Percentiles rank a stretch among this genome's conserved stretches.
phyloP scores from a whole-genome alignment of 2,113 vertebrate species.

The Siniperca knerii region DNA sequence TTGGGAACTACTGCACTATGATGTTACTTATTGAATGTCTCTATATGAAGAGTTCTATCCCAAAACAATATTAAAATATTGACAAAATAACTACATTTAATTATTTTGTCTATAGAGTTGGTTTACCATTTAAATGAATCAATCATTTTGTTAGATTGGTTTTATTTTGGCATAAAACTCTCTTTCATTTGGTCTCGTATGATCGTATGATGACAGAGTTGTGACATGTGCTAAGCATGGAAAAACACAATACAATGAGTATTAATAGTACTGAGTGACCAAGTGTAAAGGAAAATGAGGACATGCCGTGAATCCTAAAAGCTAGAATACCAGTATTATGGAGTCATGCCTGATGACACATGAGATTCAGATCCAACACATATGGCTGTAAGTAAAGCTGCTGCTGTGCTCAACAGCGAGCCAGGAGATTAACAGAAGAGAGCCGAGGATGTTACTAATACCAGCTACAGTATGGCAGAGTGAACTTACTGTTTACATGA shows the following conservation, averaged over 20 bases:
- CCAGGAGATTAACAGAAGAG: slow-evolving; percentile 28
- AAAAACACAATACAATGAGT: slow-evolving; percentile 1
- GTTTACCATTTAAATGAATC: background rate
- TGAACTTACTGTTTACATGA: slow-evolving; percentile 85
- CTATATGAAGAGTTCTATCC: slow-evolving; percentile 7
- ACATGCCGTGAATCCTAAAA: slow-evolving; percentile 14
- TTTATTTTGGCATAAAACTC: slow-evolving; percentile 36
- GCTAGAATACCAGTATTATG: slow-evolving; percentile 2
- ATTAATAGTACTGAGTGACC: background rate
- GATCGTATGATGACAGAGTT: background rate
- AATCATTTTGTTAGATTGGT: background rate
- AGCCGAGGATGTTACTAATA: slow-evolving; percentile 43
- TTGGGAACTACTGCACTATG: slow-evolving; percentile 37
- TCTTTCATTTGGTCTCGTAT: background rate
- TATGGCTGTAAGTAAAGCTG: slow-evolving; percentile 27
- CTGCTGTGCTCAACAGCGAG: slow-evolving; percentile 28
- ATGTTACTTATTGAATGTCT: background rate
- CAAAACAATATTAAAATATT: slow-evolving; percentile 12
- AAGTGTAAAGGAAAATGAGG: slow-evolving; percentile 9
- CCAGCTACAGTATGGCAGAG: slow-evolving; percentile 34
- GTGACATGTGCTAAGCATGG: slow-evolving; percentile 14
- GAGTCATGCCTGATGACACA: slow-evolving; percentile 59
- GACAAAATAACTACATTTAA: background rate
- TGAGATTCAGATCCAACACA: slow-evolving; percentile 49
- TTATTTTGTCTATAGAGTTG: too few relatives aligned